Percentiles rank a stretch among this genome's conserved stretches.
Conservation (phyloP, 2,888 invertebrate species). For the Nemurella pictetii region DNA sequence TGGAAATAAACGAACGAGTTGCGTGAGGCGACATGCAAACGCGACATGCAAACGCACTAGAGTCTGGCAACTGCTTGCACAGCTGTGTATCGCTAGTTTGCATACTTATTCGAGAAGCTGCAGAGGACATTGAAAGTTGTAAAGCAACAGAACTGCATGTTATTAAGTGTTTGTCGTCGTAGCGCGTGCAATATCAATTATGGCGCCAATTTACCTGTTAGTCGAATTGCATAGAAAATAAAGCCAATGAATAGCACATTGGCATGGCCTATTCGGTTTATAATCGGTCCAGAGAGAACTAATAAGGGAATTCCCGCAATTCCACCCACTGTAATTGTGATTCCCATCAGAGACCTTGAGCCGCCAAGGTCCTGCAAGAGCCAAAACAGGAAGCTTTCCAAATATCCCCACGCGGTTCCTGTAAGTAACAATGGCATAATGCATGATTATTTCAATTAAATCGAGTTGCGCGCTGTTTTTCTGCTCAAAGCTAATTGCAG, state of each 20-base stretch:
- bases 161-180: too few relatives aligned
- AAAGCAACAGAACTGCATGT: too few relatives aligned
- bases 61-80: not conserved
- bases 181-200: not conserved
- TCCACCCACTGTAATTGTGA: conserved; percentile 78
- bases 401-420: conserved; percentile 83
- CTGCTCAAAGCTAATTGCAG: not conserved
- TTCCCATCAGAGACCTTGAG: conserved; percentile 75
- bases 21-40: too few relatives aligned
- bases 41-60: too few relatives aligned
- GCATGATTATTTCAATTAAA: not conserved
- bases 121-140: too few relatives aligned
- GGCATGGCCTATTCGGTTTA: conserved; percentile 71
- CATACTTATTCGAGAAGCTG: too few relatives aligned
- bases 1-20: conserved; percentile 47
- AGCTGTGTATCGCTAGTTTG: not conserved
- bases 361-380: conserved; percentile 76
- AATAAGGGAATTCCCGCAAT: conserved; percentile 74
- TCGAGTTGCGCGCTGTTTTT: not conserved
- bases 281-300: conserved; percentile 76
- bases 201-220: conserved; percentile 59
- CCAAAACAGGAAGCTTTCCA: conserved; percentile 82
- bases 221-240: conserved; percentile 72
- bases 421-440: conserved; percentile 36
- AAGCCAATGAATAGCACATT: conserved; percentile 78